Evolutionary conservation across 1,140 invertebrate genomes (phyloP).

Genomic region (Drosophila pruinosa): DNA sequence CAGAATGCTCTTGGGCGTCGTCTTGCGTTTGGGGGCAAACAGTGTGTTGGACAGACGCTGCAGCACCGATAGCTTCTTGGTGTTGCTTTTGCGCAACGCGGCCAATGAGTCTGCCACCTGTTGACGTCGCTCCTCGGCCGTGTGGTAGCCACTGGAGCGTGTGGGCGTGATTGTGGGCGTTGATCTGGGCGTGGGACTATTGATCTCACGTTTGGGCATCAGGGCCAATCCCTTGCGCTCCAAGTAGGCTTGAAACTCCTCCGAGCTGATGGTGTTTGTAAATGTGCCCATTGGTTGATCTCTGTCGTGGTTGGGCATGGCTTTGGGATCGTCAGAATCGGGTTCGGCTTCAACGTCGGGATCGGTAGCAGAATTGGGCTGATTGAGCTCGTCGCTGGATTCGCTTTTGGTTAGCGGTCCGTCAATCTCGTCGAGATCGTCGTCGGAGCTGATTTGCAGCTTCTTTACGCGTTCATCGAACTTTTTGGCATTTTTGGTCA

Average conservation of each 20-base stretch:
- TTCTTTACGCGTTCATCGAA: constrained; percentile 81
- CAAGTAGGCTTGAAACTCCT: constrained; percentile 78
- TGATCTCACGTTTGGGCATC: constrained; percentile 53
- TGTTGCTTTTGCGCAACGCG: constrained; percentile 48
- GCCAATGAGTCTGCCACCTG: constrained; percentile 52
- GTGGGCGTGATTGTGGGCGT: constrained; percentile 4
- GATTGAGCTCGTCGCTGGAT: constrained; percentile 69
- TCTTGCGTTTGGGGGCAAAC: constrained; percentile 68
- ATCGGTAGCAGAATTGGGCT: neutral
- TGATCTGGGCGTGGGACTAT: constrained; percentile 5
- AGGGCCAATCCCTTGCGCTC: constrained; percentile 71
- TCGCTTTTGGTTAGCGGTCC: constrained; percentile 74
- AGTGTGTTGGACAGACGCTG: constrained; percentile 72
- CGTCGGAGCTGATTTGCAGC: constrained; percentile 76
- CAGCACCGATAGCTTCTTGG: constrained; percentile 73
- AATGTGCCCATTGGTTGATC: constrained; percentile 47
- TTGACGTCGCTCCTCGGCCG: constrained; percentile 43
- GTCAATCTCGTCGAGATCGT: constrained; percentile 80
- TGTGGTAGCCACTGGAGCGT: neutral
- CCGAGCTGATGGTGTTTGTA: constrained; percentile 79
- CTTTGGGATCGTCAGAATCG: neutral
- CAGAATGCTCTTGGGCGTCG: constrained; percentile 43
- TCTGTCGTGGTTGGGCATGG: neutral
- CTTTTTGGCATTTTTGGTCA: constrained; percentile 78
- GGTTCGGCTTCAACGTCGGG: neutral